Evolutionary conservation across 2,113 vertebrate genomes (phyloP), one percentile per base, ranked within the genome.

Genomic region (Chrysemys picta): DNA sequence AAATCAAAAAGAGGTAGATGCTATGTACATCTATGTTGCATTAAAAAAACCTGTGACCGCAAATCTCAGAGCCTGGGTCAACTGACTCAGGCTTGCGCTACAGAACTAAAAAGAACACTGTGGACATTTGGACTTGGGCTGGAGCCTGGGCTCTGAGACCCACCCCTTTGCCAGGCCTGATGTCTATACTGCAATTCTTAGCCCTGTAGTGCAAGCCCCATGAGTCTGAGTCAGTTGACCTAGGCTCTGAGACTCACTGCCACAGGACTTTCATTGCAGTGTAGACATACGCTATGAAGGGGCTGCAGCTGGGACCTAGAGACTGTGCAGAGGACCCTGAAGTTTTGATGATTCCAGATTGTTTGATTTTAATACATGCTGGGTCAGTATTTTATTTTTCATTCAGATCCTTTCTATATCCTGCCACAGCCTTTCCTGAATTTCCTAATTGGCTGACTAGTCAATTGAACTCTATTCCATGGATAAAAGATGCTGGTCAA

Each of bases 391-490:
- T 50, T 84, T 59, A 27, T 24, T 78, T 65, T 57, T 52, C 9
- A 38, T 54, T 92, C 57, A 0, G 2, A 56, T 25, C 27, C 4
- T 19, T 89, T 94, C 85, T 2, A 1, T 38, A 50, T 45, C 10
- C 31, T 83, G 47, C 59, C 80, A n/a, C 9, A 91, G 45, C 25
- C 11, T 91, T 80, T n/a, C 88, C 10, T 87, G 6, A 16, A 50
- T 88, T 25, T 89, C 80, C 84, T 31, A 92, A 29, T 87, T 65
- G 47, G 65, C 45, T 50, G 91, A 91, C 52, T 29, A 80, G 8
- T 52, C 49, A 94, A 76, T 93, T 88, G 72, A 96, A 88, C 84
- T 89, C 59, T 84, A 29, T 87, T 89, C 94, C 5, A 9, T 25
- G 56, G 53, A 72, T 6, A 91, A 59, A 89, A 89, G 84, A 50